phyloP scores from a whole-genome alignment of 2,113 vertebrate species.

The Carlito syrichta region DNA sequence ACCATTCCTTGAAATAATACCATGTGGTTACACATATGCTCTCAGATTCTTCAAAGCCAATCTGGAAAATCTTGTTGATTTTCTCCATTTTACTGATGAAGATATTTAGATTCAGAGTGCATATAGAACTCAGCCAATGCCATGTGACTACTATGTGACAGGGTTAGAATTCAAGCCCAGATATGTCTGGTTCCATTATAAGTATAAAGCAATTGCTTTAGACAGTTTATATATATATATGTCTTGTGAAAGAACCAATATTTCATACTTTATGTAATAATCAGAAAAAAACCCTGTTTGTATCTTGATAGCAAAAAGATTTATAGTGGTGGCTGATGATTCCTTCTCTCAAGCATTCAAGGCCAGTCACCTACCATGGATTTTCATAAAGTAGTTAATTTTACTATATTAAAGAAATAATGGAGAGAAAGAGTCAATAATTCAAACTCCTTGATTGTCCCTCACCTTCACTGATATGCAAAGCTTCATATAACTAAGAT shows the following conservation, averaged over 20 bases:
- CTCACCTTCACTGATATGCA: neutral
- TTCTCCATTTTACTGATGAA: neutral
- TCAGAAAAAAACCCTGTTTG: neutral
- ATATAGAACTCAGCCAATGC: neutral
- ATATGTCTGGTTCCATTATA: neutral
- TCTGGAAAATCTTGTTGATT: neutral
- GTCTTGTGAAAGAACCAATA: neutral
- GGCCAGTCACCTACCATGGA: neutral
- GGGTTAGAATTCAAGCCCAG: neutral
- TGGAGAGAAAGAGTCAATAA: neutral
- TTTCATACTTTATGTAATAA: neutral
- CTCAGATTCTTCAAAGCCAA: neutral
- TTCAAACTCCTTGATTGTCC: neutral
- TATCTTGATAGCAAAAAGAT: neutral
- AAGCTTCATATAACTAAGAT: neutral
- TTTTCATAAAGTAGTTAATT: neutral
- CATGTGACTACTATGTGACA: neutral
- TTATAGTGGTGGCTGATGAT: neutral
- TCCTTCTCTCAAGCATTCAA: neutral
- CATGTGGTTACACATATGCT: neutral
- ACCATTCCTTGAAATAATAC: neutral
- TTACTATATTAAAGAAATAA: neutral
- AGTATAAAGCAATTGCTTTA: neutral
- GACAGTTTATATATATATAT: no score
- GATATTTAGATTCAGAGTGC: neutral